Conservation (phyloP, 2,113 vertebrate species). For the Protobothrops flavoviridis region DNA sequence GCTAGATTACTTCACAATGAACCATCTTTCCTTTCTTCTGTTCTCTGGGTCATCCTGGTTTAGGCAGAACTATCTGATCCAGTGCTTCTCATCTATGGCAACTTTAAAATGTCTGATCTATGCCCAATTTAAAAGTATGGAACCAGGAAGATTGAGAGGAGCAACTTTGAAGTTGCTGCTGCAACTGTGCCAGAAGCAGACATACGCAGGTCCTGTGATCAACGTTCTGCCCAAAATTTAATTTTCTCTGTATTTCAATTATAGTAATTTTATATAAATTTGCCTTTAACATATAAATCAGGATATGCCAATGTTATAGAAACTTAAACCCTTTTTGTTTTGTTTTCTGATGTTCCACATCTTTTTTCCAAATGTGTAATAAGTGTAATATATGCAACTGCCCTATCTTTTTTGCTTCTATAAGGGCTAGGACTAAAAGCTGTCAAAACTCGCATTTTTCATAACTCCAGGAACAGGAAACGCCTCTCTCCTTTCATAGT, state of each 20-base stretch:
- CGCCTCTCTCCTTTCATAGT: neutral
- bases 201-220: neutral
- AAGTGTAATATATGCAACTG: too few relatives aligned
- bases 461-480: neutral
- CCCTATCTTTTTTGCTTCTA: neutral
- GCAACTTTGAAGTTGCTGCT: neutral
- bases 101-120: neutral
- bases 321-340: neutral
- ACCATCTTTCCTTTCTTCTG: neutral
- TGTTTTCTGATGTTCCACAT: neutral
- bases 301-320: neutral
- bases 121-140: neutral
- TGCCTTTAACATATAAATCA: neutral
- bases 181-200: neutral
- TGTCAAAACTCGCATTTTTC: neutral
- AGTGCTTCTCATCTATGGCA: neutral
- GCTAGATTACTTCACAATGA: neutral
- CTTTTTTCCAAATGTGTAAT: neutral
- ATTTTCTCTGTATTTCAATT: neutral
- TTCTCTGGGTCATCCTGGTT: neutral
- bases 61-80: neutral
- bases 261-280: neutral
- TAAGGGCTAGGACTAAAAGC: neutral
- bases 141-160: neutral
- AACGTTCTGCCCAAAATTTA: neutral